Evolutionary conservation across 2,888 invertebrate genomes (phyloP).

Genomic region (Euproctis similis): DNA sequence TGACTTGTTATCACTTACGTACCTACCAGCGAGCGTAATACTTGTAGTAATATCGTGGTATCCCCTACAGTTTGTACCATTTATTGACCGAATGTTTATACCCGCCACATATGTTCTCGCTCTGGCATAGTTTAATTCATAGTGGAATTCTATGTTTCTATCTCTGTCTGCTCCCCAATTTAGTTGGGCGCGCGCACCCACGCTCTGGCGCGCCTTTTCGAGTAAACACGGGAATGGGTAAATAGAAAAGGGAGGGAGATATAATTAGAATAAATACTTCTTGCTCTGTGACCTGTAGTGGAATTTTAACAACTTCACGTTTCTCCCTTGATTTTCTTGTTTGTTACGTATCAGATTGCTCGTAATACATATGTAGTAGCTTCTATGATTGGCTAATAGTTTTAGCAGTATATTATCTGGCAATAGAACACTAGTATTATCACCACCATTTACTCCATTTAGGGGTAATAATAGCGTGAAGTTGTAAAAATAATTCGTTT

Average conservation of each 20-base stretch:
- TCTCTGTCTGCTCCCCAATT: conserved; percentile 68
- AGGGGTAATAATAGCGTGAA: too few relatives aligned
- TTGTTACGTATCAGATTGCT: background rate
- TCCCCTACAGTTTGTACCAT: conserved; percentile 46
- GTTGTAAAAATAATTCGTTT: too few relatives aligned
- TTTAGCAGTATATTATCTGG: too few relatives aligned
- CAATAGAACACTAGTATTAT: too few relatives aligned
- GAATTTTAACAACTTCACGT: conserved; percentile 16
- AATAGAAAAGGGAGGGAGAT: conserved; percentile 68
- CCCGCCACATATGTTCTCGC: conserved; percentile 44
- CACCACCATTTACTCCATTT: too few relatives aligned
- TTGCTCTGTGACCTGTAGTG: conserved; percentile 35
- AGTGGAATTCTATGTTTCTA: conserved; percentile 44
- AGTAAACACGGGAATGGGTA: conserved; percentile 69
- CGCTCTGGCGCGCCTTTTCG: conserved; percentile 65
- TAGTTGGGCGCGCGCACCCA: conserved; percentile 65
- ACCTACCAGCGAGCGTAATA: conserved; percentile 43
- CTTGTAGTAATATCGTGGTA: conserved; percentile 49
- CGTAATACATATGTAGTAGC: background rate
- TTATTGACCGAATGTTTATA: conserved; percentile 56
- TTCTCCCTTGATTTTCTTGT: background rate
- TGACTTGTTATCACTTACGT: conserved; percentile 44
- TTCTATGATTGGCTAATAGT: too few relatives aligned
- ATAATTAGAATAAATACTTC: conserved; percentile 70
- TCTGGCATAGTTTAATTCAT: conserved; percentile 24